Evolutionary conservation across 2,797 vertebrate genomes (phyloP).

Genomic region (Novumbra hubbsi): DNA sequence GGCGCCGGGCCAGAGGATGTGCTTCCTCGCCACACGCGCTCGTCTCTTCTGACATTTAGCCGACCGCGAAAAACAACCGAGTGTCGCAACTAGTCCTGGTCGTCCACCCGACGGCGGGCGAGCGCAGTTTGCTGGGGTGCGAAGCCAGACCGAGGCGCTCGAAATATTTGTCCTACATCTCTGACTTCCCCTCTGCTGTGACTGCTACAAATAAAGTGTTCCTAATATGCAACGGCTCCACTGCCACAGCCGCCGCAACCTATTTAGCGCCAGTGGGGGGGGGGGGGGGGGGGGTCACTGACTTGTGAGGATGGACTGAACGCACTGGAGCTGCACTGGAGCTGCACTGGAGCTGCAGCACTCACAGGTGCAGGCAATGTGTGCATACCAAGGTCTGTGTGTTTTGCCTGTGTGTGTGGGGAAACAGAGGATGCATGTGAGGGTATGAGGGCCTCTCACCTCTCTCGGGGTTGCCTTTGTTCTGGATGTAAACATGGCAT

Average conservation of each 20-base stretch:
- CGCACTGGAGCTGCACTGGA: neutral
- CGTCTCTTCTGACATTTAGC: conserved; percentile 55
- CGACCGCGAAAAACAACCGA: conserved; percentile 51
- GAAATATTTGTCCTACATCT: conserved; percentile 53
- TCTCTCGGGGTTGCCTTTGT: conserved; percentile 67
- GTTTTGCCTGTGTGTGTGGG: neutral
- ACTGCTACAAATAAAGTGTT: conserved; percentile 28
- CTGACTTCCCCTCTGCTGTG: conserved; percentile 40
- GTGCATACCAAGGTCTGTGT: neutral
- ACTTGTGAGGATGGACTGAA: neutral
- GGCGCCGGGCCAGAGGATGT: conserved; percentile 67
- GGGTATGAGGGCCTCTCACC: conserved; percentile 57
- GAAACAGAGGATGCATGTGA: neutral
- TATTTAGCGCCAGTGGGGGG: conserved; percentile 51
- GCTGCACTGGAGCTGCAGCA: neutral
- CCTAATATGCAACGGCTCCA: conserved; percentile 33
- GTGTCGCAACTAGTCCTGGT: conserved; percentile 47
- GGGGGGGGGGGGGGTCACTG: neutral
- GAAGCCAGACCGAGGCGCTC: neutral
- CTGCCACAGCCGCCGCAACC: conserved; percentile 59
- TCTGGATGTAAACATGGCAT: conserved; percentile 89
- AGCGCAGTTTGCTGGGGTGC: neutral
- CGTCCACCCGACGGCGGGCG: conserved; percentile 15
- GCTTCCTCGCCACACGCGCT: conserved; percentile 61
- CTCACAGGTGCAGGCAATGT: neutral